Conservation (phyloP, 2,113 vertebrate genomes). For the Protobothrops flavoviridis region DNA sequence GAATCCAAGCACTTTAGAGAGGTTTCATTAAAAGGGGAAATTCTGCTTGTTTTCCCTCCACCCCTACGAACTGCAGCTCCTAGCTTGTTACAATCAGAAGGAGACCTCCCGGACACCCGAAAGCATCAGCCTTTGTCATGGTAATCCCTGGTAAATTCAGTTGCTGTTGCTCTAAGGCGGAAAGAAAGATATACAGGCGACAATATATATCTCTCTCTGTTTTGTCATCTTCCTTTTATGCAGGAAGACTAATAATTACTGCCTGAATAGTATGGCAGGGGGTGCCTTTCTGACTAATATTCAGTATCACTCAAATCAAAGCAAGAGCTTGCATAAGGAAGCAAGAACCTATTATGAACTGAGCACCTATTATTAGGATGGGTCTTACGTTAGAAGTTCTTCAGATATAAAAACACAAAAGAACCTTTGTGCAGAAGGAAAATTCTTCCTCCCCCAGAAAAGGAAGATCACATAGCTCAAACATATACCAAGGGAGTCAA, state of each 20-base stretch:
- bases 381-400: conserved; percentile 39
- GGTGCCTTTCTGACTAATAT: conserved; percentile 28
- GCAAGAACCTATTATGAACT: not conserved
- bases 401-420: conserved; percentile 44
- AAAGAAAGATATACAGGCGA: conserved; percentile 36
- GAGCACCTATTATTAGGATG: conserved; percentile 38
- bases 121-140: conserved; percentile 43
- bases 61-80: conserved; percentile 11
- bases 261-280: conserved; percentile 17
- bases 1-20: conserved; percentile 19
- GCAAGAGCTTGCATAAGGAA: not conserved
- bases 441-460: conserved; percentile 14
- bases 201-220: conserved; percentile 58
- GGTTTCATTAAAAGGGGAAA: conserved; percentile 49
- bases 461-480: not conserved
- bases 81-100: conserved; percentile 45
- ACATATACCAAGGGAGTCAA: not conserved
- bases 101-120: conserved; percentile 12
- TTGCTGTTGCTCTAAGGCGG: conserved; percentile 37
- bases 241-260: conserved; percentile 54
- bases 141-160: conserved; percentile 50
- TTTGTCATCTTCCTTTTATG: conserved; percentile 55
- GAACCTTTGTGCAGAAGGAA: conserved; percentile 5
- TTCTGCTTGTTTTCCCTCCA: not conserved
- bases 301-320: conserved; percentile 17